These are phyloP conservation scores for Poecilus cupreus DNA, from an alignment of 2,888 invertebrate genomes.

Conservation along the genomic window DNA sequence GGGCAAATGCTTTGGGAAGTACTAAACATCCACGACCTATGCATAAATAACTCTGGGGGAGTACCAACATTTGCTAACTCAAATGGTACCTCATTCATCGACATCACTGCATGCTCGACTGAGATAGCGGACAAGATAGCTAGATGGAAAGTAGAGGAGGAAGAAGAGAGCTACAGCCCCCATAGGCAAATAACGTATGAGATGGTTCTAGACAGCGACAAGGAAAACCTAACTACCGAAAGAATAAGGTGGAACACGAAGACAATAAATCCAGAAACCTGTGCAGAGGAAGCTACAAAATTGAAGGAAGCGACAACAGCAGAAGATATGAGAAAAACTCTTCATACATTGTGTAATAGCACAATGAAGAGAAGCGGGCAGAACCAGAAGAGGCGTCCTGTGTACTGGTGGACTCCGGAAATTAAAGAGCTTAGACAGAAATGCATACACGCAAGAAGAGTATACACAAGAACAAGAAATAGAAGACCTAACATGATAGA, in stretches of 20 bases:
- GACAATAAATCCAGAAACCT: neutral
- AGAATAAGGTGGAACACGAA: neutral
- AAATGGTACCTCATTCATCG: constrained; percentile 29
- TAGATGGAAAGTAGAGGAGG: neutral
- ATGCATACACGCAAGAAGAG: neutral
- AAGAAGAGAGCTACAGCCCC: neutral
- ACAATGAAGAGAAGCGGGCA: neutral
- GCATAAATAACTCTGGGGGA: neutral
- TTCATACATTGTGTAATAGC: neutral
- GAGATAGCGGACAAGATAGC: neutral
- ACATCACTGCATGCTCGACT: constrained; percentile 5
- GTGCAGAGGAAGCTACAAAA: neutral
- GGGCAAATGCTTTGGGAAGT: neutral
- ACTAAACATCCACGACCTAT: neutral
- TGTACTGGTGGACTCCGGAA: neutral
- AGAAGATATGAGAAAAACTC: neutral
- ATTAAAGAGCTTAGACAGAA: neutral
- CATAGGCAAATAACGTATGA: neutral
- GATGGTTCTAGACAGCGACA: neutral
- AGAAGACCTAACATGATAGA: neutral
- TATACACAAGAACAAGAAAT: neutral
- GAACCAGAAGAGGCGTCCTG: neutral
- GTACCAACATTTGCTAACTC: neutral
- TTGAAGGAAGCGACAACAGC: too few relatives aligned
- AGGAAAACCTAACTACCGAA: too few relatives aligned